Evolutionary conservation across 2,113 vertebrate genomes (phyloP), one percentile per base, ranked within the genome.

Genomic region (Hemibagrus wyckioides): DNA sequence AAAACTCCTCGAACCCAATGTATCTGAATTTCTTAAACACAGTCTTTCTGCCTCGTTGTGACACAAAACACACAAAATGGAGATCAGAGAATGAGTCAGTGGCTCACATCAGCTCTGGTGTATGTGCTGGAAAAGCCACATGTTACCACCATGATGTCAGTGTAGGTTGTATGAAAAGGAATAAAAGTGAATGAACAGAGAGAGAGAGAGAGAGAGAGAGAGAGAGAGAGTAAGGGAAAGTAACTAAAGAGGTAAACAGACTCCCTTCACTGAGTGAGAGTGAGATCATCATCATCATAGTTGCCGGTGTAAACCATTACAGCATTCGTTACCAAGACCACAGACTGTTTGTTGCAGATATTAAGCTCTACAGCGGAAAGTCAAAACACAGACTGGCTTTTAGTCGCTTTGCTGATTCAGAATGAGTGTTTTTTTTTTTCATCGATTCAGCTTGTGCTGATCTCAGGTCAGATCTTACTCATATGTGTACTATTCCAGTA

Each of bases 291-390:
- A 65, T 15, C 36, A 79, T 79, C 76, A 79, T 79, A 79, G 88
- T 85, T 88, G 87, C 87, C 88, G 83, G 61, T 36, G 41, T 75
- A 83, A 90, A 84, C 50, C 65, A 84, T 87, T 89, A 85, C 61
- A 33, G 83, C 61, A 57, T 63, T 39, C 4, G 89, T 88, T 86
- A 82, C 90, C 88, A 61, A 85, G 87, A 86, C 90, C 82, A 90
- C 90, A 90, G 90, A 89, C 91, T 90, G 89, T 91, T 92, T 91
- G 88, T 89, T 90, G 86, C 89, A 88, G 48, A 89, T 89, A 90
- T 85, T 67, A 87, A 59, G 69, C 67, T 28, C 77, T 86, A 84
- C 41, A 76, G 44, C 83, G 69, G 76, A 84, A 82, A 82, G 19
- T 83, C 63, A 83, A 82, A 80, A 87, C 84, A 87, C 19, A 84